Evolutionary conservation across 2,797 vertebrate genomes (phyloP).

Genomic region (Tympanoctomys barrerae): DNA sequence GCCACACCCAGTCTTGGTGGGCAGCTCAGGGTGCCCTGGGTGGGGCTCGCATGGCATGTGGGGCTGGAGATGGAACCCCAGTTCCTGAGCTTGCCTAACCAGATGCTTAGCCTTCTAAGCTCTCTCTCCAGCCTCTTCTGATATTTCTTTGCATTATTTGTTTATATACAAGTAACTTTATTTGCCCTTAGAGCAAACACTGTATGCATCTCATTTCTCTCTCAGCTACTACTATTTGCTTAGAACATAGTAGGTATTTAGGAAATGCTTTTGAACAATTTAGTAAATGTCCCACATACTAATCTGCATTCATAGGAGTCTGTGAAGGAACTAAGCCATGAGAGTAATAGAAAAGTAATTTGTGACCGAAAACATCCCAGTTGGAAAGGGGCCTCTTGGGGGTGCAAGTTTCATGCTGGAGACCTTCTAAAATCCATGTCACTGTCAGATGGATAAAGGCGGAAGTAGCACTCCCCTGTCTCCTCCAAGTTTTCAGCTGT

Average conservation of each 20-base stretch:
- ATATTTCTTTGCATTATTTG: background rate
- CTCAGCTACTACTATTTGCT: background rate
- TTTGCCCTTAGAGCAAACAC: background rate
- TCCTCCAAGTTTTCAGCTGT: background rate
- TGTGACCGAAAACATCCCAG: constrained; percentile 1
- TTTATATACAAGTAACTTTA: background rate
- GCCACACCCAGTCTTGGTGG: no score
- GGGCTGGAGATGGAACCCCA: no score
- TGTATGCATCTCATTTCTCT: background rate
- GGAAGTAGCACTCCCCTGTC: background rate
- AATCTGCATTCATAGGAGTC: background rate
- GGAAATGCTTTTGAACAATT: background rate
- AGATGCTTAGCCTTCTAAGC: no score
- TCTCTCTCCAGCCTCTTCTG: background rate
- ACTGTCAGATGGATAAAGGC: background rate
- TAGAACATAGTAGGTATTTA: background rate
- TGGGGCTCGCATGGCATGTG: no score
- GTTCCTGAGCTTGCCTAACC: no score
- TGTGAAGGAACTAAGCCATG: background rate
- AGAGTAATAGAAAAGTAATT: background rate
- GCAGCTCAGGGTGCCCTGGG: no score
- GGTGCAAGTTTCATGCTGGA: background rate
- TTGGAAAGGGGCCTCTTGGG: background rate
- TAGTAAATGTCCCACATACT: background rate
- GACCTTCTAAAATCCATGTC: background rate